Conservation (phyloP, 2,888 invertebrate species). For the Polyommatus icarus region DNA sequence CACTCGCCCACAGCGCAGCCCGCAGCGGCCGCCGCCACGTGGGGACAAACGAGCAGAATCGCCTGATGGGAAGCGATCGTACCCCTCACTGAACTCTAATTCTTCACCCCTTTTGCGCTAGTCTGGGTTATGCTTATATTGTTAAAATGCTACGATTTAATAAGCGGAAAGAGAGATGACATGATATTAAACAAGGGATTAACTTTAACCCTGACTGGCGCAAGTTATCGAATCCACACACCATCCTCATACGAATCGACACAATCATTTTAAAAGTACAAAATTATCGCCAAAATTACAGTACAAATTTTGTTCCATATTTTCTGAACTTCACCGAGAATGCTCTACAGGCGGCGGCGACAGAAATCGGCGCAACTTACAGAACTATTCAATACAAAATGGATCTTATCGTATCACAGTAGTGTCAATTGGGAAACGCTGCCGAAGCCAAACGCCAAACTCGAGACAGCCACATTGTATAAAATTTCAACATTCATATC, state of each 20-base stretch:
- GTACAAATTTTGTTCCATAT: not conserved
- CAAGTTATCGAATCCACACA: not conserved
- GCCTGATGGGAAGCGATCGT: not conserved
- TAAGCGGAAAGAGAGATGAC: not conserved
- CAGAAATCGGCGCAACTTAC: not conserved
- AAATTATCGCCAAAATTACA: not conserved
- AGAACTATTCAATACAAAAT: slow-evolving; percentile 21
- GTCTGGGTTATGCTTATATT: not conserved
- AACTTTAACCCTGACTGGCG: not conserved
- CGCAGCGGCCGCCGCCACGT: not conserved
- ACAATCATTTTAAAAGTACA: not conserved
- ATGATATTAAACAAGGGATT: not conserved
- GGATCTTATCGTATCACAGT: slow-evolving; percentile 26
- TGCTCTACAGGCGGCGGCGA: not conserved
- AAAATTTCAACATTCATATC: slow-evolving; percentile 3
- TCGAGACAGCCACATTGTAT: not conserved
- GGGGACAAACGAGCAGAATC: not conserved
- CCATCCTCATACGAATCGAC: not conserved
- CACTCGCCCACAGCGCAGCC: not conserved
- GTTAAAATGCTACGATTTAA: not conserved
- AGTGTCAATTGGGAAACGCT: slow-evolving; percentile 17
- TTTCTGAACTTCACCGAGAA: not conserved
- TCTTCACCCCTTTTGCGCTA: not conserved
- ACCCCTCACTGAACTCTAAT: not conserved
- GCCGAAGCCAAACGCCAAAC: not conserved